phyloP scores from a whole-genome alignment of 1,140 invertebrate genomes.

The Solen grandis region DNA sequence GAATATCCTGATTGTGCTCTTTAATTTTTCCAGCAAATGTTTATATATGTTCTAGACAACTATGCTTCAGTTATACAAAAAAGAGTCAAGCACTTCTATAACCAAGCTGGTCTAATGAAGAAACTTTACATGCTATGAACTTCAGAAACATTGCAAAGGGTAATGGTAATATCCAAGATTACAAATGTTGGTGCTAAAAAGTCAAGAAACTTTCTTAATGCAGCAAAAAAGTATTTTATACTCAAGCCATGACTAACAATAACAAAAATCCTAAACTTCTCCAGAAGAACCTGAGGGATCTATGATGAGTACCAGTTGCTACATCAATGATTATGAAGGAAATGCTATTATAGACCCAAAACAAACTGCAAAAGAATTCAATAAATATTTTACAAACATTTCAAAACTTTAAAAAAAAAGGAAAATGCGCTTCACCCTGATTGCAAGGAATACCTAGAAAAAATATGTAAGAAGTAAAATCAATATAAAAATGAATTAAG shows the following conservation, averaged over 20 bases:
- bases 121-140: neutral
- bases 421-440: no score
- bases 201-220: no score
- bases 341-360: no score
- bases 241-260: no score
- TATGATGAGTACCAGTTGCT: neutral
- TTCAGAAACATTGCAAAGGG: neutral
- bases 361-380: neutral
- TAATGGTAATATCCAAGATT: neutral
- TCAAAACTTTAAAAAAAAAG: no score
- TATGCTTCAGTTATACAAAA: neutral
- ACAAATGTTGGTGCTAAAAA: neutral
- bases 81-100: constrained; percentile 4
- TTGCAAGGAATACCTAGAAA: no score
- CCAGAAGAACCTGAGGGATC: neutral
- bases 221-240: no score
- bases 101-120: constrained; percentile 10
- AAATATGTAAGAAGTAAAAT: no score
- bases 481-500: no score
- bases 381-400: no score
- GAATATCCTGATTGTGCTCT: constrained; percentile 7
- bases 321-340: no score
- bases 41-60: neutral
- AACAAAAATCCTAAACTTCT: neutral
- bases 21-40: neutral